Conservation (phyloP, 2,888 invertebrate species). For the Tipula helvola region DNA sequence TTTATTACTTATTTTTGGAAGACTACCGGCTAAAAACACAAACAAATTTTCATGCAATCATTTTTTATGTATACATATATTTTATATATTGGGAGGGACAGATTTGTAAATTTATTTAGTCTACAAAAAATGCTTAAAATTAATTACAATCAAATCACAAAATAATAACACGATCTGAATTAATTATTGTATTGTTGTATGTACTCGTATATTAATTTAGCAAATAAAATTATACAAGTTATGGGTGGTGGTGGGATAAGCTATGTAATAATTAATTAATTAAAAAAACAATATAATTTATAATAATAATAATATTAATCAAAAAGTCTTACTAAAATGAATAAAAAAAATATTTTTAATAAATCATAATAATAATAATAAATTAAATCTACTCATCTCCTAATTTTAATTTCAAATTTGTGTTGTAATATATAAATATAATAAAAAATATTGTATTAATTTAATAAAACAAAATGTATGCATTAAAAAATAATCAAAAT, state of each 20-base stretch:
- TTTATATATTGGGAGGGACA: neutral
- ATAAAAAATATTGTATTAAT: neutral
- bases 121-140: neutral
- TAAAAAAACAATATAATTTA: neutral
- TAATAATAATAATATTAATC: neutral
- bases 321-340: neutral
- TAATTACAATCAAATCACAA: neutral
- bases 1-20: neutral
- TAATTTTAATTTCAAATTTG: neutral
- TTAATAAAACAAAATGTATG: neutral
- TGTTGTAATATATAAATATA: neutral
- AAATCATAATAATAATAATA: constrained; percentile 1
- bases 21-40: constrained; percentile 1
- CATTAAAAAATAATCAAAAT: neutral
- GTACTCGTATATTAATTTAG: neutral
- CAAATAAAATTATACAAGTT: neutral
- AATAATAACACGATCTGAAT: neutral
- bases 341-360: neutral
- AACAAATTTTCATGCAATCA: neutral
- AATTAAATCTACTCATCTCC: neutral
- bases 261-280: neutral
- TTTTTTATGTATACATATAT: neutral
- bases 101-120: neutral
- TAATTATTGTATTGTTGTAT: neutral
- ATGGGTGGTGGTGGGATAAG: neutral